Evolutionary conservation across 2,888 invertebrate species (phyloP).

Genomic region (Aphidoletes aphidimyza): DNA sequence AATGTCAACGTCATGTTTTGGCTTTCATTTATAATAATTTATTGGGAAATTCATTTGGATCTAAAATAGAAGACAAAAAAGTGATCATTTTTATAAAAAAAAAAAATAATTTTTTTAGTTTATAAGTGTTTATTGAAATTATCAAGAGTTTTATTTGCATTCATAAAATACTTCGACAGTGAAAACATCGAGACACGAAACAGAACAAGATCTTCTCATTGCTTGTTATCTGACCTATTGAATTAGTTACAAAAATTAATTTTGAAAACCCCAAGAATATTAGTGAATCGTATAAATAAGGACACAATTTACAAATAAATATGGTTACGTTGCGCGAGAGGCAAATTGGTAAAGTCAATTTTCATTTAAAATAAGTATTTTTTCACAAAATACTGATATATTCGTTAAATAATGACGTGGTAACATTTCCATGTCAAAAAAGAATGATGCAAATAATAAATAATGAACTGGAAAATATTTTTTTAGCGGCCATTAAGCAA

Average conservation of each 20-base stretch:
- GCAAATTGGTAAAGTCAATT: slow-evolving; percentile 73
- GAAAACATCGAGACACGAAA: too few relatives aligned
- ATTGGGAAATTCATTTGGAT: too few relatives aligned
- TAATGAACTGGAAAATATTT: background rate
- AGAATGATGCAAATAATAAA: background rate
- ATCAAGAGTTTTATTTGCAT: too few relatives aligned
- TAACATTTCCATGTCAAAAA: background rate
- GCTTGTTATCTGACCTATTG: too few relatives aligned
- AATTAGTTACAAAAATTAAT: too few relatives aligned
- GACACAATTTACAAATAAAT: slow-evolving; percentile 58
- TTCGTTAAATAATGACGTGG: background rate
- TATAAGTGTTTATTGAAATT: too few relatives aligned
- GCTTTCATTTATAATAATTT: too few relatives aligned
- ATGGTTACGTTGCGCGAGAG: slow-evolving; percentile 78
- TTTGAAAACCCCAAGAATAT: background rate
- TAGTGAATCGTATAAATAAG: background rate
- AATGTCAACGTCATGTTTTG: slow-evolving; percentile 19
- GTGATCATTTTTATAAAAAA: too few relatives aligned
- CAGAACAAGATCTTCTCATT: too few relatives aligned
- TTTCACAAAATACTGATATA: background rate
- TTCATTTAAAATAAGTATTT: background rate
- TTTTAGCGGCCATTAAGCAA: slow-evolving; percentile 87
- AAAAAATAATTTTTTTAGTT: too few relatives aligned
- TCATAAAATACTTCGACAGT: too few relatives aligned
- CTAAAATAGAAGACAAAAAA: too few relatives aligned